Conservation (phyloP, 2,797 vertebrate species). For the Distichodus sexfasciatus region DNA sequence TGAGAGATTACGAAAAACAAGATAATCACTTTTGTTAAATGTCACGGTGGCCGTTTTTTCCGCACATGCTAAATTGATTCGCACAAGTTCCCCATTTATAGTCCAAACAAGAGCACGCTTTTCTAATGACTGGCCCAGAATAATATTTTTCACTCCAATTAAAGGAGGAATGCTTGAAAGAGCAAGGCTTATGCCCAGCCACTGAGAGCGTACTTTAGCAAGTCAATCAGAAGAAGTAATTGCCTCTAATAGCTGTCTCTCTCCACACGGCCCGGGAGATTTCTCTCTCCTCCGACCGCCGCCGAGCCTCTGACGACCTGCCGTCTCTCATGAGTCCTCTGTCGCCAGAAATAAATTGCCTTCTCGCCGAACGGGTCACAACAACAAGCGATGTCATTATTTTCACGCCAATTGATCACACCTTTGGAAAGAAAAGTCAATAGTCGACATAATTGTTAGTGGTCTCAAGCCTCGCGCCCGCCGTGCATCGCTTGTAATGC, state of each 20-base stretch:
- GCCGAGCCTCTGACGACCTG: conserved; percentile 67
- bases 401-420: conserved; percentile 80
- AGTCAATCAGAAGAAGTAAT: conserved; percentile 55
- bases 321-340: conserved; percentile 68
- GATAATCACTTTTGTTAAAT: conserved; percentile 14
- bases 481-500: conserved; percentile 48
- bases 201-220: conserved; percentile 46
- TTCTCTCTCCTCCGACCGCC: conserved; percentile 61
- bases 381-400: conserved; percentile 83
- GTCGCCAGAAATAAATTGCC: conserved; percentile 83
- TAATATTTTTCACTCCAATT: conserved; percentile 15
- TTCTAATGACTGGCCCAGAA: conserved; percentile 7
- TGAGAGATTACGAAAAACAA: no score
- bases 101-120: neutral
- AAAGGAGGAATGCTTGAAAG: conserved; percentile 1
- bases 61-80: neutral
- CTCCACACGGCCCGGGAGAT: conserved; percentile 42
- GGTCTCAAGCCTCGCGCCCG: conserved; percentile 67
- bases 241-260: conserved; percentile 53
- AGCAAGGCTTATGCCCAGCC: conserved; percentile 35
- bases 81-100: neutral
- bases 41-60: conserved; percentile 9
- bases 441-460: conserved; percentile 80
- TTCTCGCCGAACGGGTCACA: conserved; percentile 78
- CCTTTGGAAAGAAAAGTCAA: conserved; percentile 80